phyloP scores from a whole-genome alignment of 2,113 vertebrate species.

The Scatophagus argus region DNA sequence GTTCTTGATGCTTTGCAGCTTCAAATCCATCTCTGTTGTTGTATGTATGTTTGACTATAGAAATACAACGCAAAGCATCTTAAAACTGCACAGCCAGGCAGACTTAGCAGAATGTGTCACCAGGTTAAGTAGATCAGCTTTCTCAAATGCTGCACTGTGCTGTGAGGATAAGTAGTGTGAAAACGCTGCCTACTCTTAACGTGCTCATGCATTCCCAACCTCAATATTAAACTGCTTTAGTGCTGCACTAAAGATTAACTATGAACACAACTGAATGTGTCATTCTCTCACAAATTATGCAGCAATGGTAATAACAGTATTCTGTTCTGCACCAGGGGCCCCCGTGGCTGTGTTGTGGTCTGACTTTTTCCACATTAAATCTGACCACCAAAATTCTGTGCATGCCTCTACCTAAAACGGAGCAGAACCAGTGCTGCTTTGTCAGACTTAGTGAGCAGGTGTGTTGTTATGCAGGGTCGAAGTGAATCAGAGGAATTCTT shows the following conservation, averaged over 20 bases:
- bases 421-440: constrained; percentile 13
- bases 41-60: not conserved
- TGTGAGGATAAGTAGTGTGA: constrained; percentile 36
- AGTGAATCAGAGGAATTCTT: constrained; percentile 59
- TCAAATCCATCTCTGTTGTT: not conserved
- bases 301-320: not conserved
- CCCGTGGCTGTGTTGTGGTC: not conserved
- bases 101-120: constrained; percentile 42
- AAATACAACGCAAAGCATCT: constrained; percentile 4
- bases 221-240: constrained; percentile 27
- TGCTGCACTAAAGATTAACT: constrained; percentile 20
- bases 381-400: constrained; percentile 4
- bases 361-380: constrained; percentile 21
- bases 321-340: not conserved
- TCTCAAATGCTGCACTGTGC: constrained; percentile 29
- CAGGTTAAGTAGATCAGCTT: constrained; percentile 48
- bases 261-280: not conserved
- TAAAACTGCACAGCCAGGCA: constrained; percentile 8
- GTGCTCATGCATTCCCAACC: constrained; percentile 23
- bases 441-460: constrained; percentile 54
- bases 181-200: constrained; percentile 26
- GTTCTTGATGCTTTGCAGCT: not conserved
- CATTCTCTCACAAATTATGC: constrained; percentile 13
- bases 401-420: constrained; percentile 15
- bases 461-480: constrained; percentile 58